Base-by-base conservation (phyloP, 1,140 invertebrate species). In the Macrobrachium nipponense region DNA sequence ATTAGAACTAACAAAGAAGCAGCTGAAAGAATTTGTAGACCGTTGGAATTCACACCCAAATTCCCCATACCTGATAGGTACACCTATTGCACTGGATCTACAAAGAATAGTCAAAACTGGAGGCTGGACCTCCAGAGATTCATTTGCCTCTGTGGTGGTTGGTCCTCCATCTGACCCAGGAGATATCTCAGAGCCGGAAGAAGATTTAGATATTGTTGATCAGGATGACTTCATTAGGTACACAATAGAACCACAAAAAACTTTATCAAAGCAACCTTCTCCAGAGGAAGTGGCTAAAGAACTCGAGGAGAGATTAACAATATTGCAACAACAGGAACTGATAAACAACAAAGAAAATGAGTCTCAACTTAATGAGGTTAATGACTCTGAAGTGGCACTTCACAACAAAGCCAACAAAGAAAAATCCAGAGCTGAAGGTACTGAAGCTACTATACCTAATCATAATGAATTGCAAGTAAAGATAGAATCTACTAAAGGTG, bases 31-130 rank as follows among this genome's bases (percentile, higher is more conserved):
- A 88, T 97, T 96, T 91, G 96, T 97, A n/a, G 96, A 96, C 89
- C 92, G 96, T 72, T 97, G 96, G 96, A 94, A 95, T 83, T 95
- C 96, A 88, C 95, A 96, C 91, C 95, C 95, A 0, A 95, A 96
- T 90, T 96, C 95, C 43, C 96, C 96, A 0, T 96, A 96, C 90
- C 92, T 95, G 20, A 95, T 96, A 89, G 95, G 96, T 89, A 93
- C 93, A 14, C 70, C 80, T 17, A n/a, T 80, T 62, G 89, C 89
- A 58, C 66, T 72, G 51, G 80, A 80, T 27, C 60, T 78, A 2
- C 73, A 79, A 64, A n/a, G 66, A 20, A 23, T 73, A 11, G 70
- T 77, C 17, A 60, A n/a, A 61, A 59, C 61, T 75, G 68, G 36
- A 12, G 61, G 72, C 12, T 70, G 36, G 20, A 36, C 73, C 58